These are phyloP conservation scores for Biston betularia DNA, from an alignment of 2,888 invertebrate genomes.

Conservation along the genomic window DNA sequence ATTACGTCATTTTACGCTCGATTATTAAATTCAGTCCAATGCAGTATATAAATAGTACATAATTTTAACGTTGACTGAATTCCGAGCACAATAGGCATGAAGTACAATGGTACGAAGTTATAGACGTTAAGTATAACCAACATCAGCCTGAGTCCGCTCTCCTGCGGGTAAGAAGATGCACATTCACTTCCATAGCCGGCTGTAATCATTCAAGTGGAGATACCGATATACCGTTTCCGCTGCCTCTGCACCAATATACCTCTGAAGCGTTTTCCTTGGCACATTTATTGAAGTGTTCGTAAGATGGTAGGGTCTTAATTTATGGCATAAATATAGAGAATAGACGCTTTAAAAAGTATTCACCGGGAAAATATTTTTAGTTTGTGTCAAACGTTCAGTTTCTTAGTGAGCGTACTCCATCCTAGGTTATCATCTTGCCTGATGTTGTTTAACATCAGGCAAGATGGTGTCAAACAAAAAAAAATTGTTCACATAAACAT, in stretches of 20 bases:
- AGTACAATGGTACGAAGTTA: slow-evolving; percentile 45
- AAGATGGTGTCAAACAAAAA: no score
- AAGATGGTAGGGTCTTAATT: not conserved
- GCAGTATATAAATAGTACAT: no score
- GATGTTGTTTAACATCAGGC: no score
- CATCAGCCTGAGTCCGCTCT: slow-evolving; percentile 28
- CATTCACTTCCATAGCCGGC: slow-evolving; percentile 41
- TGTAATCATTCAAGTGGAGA: slow-evolving; percentile 47
- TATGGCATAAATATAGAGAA: slow-evolving; percentile 1
- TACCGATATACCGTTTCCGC: slow-evolving; percentile 20
- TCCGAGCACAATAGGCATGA: slow-evolving; percentile 28
- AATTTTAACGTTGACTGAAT: slow-evolving; percentile 26
- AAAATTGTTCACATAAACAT: no score
- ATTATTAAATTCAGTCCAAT: no score
- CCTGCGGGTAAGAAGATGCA: slow-evolving; percentile 45
- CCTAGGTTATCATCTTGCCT: no score
- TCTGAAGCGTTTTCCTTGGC: slow-evolving; percentile 13
- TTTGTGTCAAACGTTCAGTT: not conserved
- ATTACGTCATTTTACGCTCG: no score
- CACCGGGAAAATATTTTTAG: not conserved
- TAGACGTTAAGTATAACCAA: slow-evolving; percentile 23
- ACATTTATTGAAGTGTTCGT: slow-evolving; percentile 23
- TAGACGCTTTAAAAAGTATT: not conserved
- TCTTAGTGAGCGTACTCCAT: no score
- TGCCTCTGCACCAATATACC: slow-evolving; percentile 11